Percentiles rank a stretch among this genome's conserved stretches.
Evolutionary conservation across 2,797 vertebrate genomes (phyloP).

Genomic region (Macropodus opercularis): DNA sequence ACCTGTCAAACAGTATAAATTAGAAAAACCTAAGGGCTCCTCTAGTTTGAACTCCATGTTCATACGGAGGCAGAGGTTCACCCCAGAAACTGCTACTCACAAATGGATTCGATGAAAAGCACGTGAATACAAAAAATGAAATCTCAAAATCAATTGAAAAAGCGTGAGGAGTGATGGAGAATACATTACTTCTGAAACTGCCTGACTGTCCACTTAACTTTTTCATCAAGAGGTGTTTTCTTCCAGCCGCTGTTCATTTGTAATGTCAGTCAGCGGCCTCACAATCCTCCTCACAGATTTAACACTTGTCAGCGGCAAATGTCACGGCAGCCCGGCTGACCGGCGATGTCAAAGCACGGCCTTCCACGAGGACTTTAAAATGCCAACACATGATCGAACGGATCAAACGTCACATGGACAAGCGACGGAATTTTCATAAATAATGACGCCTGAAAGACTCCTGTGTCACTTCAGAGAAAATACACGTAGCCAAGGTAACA

Average conservation of each 20-base stretch:
- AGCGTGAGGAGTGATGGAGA: constrained; percentile 38
- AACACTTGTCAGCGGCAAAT: constrained; percentile 69
- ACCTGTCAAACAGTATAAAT: constrained; percentile 28
- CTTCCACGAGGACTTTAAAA: constrained; percentile 45
- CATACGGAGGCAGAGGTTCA: constrained; percentile 14
- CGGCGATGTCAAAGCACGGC: constrained; percentile 55
- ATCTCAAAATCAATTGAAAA: constrained; percentile 56
- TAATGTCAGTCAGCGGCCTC: constrained; percentile 64
- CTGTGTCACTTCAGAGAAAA: constrained; percentile 23
- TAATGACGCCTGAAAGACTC: constrained; percentile 34
- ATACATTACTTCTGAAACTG: constrained; percentile 48
- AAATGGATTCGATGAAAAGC: constrained; percentile 54
- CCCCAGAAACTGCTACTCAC: constrained; percentile 17
- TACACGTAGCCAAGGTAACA: constrained; percentile 5
- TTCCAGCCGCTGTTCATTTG: constrained; percentile 67
- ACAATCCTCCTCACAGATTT: constrained; percentile 56
- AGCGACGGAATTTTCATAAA: constrained; percentile 47
- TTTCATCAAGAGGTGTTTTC: constrained; percentile 66
- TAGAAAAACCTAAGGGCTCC: constrained; percentile 7
- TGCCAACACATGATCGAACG: constrained; percentile 54
- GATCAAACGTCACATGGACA: constrained; percentile 17
- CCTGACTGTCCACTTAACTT: constrained; percentile 65
- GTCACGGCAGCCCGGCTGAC: constrained; percentile 61
- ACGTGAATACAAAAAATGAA: constrained; percentile 49
- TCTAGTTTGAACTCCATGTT: constrained; percentile 26